These are phyloP conservation scores for Ommatoiulus sabulosus DNA, from an alignment of 2,888 invertebrate species.

Conservation along the genomic window DNA sequence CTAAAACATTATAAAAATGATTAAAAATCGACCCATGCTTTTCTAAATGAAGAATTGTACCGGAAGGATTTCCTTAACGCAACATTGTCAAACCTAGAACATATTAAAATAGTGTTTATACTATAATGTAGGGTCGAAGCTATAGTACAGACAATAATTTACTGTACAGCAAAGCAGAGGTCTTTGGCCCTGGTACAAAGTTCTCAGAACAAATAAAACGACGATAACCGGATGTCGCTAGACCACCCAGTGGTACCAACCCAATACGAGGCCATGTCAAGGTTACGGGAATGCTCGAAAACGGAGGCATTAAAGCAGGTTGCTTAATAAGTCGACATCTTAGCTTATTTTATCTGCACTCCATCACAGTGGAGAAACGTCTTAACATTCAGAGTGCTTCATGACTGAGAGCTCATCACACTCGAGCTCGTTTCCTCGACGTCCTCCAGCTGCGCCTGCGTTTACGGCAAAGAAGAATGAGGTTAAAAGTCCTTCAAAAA, in stretches of 20 bases:
- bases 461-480: neutral
- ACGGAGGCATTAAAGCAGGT: neutral
- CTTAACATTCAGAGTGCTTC: constrained; percentile 15
- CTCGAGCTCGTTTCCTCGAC: neutral
- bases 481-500: neutral
- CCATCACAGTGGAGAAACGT: neutral
- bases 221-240: constrained; percentile 12
- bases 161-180: neutral
- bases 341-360: constrained; percentile 17
- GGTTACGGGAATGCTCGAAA: neutral
- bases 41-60: too few species aligned
- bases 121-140: too few species aligned
- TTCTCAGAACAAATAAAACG: neutral
- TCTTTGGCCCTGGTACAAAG: neutral
- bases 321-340: constrained; percentile 3
- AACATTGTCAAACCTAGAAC: too few species aligned
- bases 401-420: constrained; percentile 24
- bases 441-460: constrained; percentile 21
- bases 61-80: too few species aligned
- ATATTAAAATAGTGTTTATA: too few species aligned
- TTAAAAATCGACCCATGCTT: too few species aligned
- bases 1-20: too few species aligned
- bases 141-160: too few species aligned
- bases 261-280: neutral
- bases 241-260: neutral